Conservation (phyloP, 2,113 vertebrate genomes). For the Loxodonta africana region DNA sequence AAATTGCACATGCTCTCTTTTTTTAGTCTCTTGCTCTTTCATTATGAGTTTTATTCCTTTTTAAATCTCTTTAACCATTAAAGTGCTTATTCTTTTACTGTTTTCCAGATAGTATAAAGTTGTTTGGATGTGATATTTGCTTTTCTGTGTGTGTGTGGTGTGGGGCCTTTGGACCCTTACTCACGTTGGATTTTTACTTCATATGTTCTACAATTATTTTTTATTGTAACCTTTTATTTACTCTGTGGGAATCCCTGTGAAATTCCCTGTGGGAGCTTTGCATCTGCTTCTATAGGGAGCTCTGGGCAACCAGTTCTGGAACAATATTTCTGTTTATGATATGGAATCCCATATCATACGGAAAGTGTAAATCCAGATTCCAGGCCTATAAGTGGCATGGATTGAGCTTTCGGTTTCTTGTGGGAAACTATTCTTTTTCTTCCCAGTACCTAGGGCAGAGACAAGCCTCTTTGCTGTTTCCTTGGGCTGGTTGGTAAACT, state of each 20-base stretch:
- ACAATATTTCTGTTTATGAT: not conserved
- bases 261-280: not conserved
- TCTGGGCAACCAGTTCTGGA: not conserved
- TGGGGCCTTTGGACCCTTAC: not conserved
- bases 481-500: not conserved
- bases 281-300: not conserved
- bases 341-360: not conserved
- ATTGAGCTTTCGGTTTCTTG: not conserved
- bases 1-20: not conserved
- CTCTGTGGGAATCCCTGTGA: not conserved
- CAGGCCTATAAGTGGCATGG: not conserved
- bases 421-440: not conserved
- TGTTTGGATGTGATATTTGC: slow-evolving; percentile 28
- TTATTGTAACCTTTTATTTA: not conserved
- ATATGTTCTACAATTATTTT: not conserved
- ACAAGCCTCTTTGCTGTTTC: not conserved
- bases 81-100: not conserved
- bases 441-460: not conserved
- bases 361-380: not conserved
- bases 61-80: not conserved
- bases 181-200: not conserved
- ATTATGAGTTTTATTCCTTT: not conserved
- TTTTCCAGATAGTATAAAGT: not conserved
- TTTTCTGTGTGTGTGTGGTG: not conserved
- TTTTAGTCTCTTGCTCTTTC: slow-evolving; percentile 31